phyloP scores from a whole-genome alignment of 37 sponge, comb jelly and placozoan genomes.

The Diacarnus erythraeanus region DNA sequence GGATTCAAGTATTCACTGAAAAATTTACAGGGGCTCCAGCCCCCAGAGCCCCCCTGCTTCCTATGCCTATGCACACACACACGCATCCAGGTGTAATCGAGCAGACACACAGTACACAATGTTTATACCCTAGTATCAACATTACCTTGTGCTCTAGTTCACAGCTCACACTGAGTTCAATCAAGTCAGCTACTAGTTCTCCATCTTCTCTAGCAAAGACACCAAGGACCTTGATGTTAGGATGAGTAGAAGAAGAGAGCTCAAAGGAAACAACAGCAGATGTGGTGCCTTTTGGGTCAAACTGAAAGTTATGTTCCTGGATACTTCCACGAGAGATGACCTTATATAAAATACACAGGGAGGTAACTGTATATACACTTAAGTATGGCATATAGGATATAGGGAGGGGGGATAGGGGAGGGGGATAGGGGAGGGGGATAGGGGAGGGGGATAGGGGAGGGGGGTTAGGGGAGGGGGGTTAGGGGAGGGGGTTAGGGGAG shows the following conservation, averaged over 20 bases:
- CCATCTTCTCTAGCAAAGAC: constrained; percentile 65
- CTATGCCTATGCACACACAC: no score
- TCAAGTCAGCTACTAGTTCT: constrained; percentile 54
- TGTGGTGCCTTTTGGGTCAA: background rate
- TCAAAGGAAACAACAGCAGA: background rate
- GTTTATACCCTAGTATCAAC: background rate
- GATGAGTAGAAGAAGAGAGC: constrained; percentile 6
- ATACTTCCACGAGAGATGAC: constrained; percentile 26
- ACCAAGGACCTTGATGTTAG: constrained; percentile 44
- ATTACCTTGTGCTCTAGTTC: background rate
- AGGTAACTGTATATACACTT: background rate
- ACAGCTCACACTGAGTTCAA: constrained; percentile 33
- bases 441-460: no score
- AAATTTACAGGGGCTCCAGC: no score
- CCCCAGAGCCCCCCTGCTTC: no score
- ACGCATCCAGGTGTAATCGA: no score
- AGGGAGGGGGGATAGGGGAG: background rate
- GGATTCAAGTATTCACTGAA: no score
- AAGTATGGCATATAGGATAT: constrained; percentile 14
- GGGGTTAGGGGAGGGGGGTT: no score
- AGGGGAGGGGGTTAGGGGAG: no score
- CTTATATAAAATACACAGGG: background rate
- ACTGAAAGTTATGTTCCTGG: constrained; percentile 8
- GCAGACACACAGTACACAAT: no score
- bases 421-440: no score